Percentiles rank a stretch among this genome's conserved stretches.
Evolutionary conservation across 2,888 invertebrate species (phyloP).

Genomic region (Stenodema calcarata): DNA sequence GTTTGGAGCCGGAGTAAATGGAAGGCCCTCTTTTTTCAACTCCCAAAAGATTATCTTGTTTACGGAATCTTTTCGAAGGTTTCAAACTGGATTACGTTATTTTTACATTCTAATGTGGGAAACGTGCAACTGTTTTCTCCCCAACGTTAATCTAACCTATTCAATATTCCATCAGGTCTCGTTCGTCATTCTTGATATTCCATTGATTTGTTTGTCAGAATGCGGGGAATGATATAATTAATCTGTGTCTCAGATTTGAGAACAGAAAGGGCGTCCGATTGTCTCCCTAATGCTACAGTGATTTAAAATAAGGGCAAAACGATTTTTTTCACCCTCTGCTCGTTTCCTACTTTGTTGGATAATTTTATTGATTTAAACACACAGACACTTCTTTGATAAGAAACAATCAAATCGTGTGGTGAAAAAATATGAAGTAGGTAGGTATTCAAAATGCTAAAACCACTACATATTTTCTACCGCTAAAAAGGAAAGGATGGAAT

Average conservation of each 20-base stretch:
- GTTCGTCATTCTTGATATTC: not conserved
- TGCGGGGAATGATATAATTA: not conserved
- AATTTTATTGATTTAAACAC: too few species aligned
- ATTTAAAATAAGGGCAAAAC: not conserved
- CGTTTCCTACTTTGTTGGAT: not conserved
- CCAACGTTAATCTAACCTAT: not conserved
- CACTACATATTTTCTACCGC: too few species aligned
- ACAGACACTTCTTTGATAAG: too few species aligned
- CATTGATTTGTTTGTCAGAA: not conserved
- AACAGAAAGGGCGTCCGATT: not conserved
- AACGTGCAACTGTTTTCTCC: not conserved
- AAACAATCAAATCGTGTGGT: too few species aligned
- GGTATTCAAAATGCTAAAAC: too few species aligned
- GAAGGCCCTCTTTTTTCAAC: not conserved
- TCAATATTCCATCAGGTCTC: not conserved
- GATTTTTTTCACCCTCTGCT: not conserved
- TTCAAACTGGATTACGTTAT: not conserved
- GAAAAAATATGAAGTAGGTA: too few species aligned
- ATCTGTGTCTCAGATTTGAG: not conserved
- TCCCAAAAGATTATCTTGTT: not conserved
- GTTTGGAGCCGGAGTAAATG: not conserved
- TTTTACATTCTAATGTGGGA: not conserved
- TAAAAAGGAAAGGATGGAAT: not conserved
- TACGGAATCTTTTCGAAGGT: not conserved
- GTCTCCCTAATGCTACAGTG: not conserved